phyloP scores from a whole-genome alignment of 2,113 vertebrate species.

The Mus pahari region DNA sequence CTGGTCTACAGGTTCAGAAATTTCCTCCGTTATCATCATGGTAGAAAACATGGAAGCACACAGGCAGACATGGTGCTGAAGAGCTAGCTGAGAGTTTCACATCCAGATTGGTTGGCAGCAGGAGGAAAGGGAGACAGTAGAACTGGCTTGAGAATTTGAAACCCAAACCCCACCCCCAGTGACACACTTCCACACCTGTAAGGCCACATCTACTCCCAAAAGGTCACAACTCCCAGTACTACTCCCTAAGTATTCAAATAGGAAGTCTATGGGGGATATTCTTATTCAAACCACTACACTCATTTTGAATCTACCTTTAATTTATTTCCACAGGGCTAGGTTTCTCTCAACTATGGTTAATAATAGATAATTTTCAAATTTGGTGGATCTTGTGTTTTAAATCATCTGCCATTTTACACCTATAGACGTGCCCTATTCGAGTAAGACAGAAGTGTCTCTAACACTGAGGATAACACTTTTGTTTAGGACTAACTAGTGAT shows the following conservation, averaged over 20 bases:
- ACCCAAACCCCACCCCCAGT: not conserved
- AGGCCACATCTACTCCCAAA: not conserved
- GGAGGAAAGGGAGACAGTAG: not conserved
- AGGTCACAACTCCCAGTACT: not conserved
- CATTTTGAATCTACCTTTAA: not conserved
- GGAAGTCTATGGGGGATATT: not conserved
- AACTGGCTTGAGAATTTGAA: not conserved
- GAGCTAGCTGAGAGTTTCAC: not conserved
- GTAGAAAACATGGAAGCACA: not conserved
- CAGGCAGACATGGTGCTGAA: not conserved
- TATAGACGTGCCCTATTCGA: not conserved
- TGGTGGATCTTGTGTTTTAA: not conserved
- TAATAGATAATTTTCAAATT: constrained; percentile 31
- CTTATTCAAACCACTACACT: not conserved
- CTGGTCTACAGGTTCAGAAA: not conserved
- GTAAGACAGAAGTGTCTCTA: not conserved
- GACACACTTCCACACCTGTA: not conserved
- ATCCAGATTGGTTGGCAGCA: not conserved
- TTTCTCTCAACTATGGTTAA: not conserved
- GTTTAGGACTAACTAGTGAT: constrained; percentile 31
- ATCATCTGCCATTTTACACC: not conserved
- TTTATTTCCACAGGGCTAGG: not conserved
- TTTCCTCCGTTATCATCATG: not conserved
- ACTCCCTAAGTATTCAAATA: not conserved
- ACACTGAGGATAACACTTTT: not conserved